Evolutionary conservation across 1,140 invertebrate genomes (phyloP).

Genomic region (Euwallacea similis): DNA sequence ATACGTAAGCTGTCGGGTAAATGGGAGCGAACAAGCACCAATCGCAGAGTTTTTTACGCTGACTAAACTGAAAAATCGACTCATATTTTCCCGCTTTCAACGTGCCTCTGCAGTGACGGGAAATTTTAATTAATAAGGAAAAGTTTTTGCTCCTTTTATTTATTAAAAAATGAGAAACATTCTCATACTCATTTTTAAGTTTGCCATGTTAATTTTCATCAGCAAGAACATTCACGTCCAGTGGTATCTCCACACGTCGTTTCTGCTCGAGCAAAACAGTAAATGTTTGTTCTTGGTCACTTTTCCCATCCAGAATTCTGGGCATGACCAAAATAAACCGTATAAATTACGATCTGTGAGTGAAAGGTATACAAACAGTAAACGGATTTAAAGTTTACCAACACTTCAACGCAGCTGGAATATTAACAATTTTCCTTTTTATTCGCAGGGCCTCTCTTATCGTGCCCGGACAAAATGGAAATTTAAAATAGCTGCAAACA

Average conservation of each 20-base stretch:
- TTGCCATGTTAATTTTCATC: too few relatives aligned
- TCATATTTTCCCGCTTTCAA: too few relatives aligned
- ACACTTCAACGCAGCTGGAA: conserved; percentile 21
- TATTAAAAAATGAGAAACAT: too few relatives aligned
- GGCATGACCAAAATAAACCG: conserved; percentile 24
- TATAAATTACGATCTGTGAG: conserved; percentile 34
- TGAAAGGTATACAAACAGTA: conserved; percentile 36
- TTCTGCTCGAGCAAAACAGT: neutral
- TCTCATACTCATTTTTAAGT: too few relatives aligned
- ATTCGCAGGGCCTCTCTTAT: neutral
- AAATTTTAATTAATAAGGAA: too few relatives aligned
- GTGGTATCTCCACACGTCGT: neutral
- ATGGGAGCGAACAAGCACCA: too few relatives aligned
- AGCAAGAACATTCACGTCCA: too few relatives aligned
- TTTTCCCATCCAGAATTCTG: conserved; percentile 23
- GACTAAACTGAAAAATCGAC: too few relatives aligned
- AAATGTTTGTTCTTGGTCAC: conserved; percentile 3
- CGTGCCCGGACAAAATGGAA: neutral
- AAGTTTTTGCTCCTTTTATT: too few relatives aligned
- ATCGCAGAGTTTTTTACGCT: too few relatives aligned
- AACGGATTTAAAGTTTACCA: conserved; percentile 30
- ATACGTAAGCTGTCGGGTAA: too few relatives aligned
- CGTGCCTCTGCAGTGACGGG: too few relatives aligned
- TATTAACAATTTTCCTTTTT: conserved; percentile 24
- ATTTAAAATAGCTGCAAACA: conserved; percentile 1